Percentiles rank a stretch among this genome's conserved stretches.
phyloP scores from a whole-genome alignment of 2,888 invertebrate genomes.

The Ochropleura plecta region DNA sequence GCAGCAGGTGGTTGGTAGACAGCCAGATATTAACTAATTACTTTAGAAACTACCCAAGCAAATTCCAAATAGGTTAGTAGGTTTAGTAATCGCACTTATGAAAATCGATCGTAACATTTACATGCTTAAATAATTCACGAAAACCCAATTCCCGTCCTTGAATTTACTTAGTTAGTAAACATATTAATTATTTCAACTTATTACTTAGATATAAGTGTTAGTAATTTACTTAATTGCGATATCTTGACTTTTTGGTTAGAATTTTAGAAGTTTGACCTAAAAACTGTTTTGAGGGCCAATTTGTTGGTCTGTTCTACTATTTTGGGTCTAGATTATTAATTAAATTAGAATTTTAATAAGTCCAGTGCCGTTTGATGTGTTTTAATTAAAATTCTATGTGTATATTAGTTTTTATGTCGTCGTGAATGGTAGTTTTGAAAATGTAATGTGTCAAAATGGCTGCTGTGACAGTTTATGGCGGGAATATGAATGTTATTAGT shows the following conservation, averaged over 20 bases:
- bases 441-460: constrained; percentile 33
- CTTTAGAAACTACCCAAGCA: constrained; percentile 1
- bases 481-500: background rate
- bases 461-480: background rate
- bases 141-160: constrained; percentile 39
- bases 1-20: constrained; percentile 13
- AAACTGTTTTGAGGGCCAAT: constrained; percentile 38
- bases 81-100: constrained; percentile 23
- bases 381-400: constrained; percentile 52
- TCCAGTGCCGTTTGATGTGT: constrained; percentile 34
- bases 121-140: constrained; percentile 42
- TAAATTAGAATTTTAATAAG: constrained; percentile 44
- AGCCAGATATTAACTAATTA: constrained; percentile 33
- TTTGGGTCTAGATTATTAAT: constrained; percentile 32
- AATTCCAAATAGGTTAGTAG: constrained; percentile 11
- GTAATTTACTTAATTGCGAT: constrained; percentile 42
- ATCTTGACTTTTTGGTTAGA: constrained; percentile 28
- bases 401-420: constrained; percentile 47
- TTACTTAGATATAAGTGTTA: constrained; percentile 22
- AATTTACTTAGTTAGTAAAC: constrained; percentile 20
- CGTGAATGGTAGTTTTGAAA: constrained; percentile 33
- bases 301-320: constrained; percentile 22
- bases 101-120: constrained; percentile 30
- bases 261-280: constrained; percentile 48
- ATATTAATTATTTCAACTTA: constrained; percentile 42